A percentile compares a stretch with the other conserved stretches of the same genome.
These are phyloP conservation scores for Lacerta bilineata DNA, from an alignment of 2,797 vertebrate genomes.

Conservation along the genomic window DNA sequence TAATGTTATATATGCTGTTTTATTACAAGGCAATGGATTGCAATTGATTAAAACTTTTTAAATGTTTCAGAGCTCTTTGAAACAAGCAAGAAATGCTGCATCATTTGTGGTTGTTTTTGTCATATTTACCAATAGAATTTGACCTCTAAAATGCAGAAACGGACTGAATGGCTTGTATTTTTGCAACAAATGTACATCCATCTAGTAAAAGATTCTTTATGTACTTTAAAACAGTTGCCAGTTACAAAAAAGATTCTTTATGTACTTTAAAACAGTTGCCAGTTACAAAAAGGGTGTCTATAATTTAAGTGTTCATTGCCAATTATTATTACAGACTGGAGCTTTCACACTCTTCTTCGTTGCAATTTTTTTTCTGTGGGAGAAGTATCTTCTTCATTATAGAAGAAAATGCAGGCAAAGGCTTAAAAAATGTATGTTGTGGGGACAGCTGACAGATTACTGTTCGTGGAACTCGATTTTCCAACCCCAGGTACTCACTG, in stretches of 20 bases:
- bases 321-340: slow-evolving; percentile 77
- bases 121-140: slow-evolving; percentile 45
- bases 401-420: slow-evolving; percentile 89
- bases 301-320: slow-evolving; percentile 67
- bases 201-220: slow-evolving; percentile 34
- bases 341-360: slow-evolving; percentile 82
- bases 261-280: slow-evolving; percentile 27
- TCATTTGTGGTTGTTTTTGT: slow-evolving; percentile 35
- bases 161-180: slow-evolving; percentile 40
- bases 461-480: slow-evolving; percentile 94
- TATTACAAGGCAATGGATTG: slow-evolving; percentile 44
- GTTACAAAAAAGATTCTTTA: slow-evolving; percentile 23
- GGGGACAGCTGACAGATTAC: slow-evolving; percentile 99
- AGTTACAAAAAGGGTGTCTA: slow-evolving; percentile 42
- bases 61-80: slow-evolving; percentile 54
- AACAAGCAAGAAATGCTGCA: slow-evolving; percentile 49
- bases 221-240: slow-evolving; percentile 9
- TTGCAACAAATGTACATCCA: slow-evolving; percentile 39
- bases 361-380: slow-evolving; percentile 85
- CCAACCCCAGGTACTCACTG: slow-evolving; percentile 90
- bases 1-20: slow-evolving; percentile 61
- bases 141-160: neutral
- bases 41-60: slow-evolving; percentile 41
- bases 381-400: slow-evolving; percentile 90
- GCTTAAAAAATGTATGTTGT: slow-evolving; percentile 99